These are phyloP conservation scores for Galaxea fascicularis DNA, from an alignment of 92 coral and sea anemone species.

Conservation along the genomic window DNA sequence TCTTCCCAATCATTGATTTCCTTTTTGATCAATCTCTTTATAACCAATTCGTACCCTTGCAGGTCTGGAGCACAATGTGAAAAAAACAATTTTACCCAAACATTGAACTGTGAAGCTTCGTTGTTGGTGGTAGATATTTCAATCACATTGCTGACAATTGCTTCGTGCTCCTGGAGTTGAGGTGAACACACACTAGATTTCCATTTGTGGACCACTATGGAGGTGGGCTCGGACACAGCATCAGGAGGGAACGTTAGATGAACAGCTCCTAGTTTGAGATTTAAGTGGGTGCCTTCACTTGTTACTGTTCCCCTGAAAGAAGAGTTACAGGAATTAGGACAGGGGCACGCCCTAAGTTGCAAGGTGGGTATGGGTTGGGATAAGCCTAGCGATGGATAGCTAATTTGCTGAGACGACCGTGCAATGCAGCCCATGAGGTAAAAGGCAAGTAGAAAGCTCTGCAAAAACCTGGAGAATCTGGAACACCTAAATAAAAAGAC, in stretches of 20 bases:
- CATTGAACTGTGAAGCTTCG: conserved; percentile 1
- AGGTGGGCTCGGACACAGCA: conserved; percentile 37
- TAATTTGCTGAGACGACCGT: too few relatives aligned
- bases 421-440: too few relatives aligned
- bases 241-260: conserved; percentile 44
- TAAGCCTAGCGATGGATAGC: too few relatives aligned
- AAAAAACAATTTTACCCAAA: not conserved
- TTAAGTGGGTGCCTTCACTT: conserved; percentile 31
- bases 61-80: not conserved
- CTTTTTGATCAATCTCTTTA: not conserved
- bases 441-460: too few relatives aligned
- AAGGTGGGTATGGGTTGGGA: too few relatives aligned
- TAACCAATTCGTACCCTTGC: not conserved
- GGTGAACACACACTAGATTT: conserved; percentile 18
- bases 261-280: conserved; percentile 27
- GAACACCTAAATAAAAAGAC: too few relatives aligned
- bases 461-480: too few relatives aligned
- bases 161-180: conserved; percentile 25
- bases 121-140: conserved; percentile 27
- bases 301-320: not conserved
- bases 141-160: conserved; percentile 45
- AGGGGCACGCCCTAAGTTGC: too few relatives aligned
- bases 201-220: not conserved
- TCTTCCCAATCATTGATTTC: conserved; percentile 9
- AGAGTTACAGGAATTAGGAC: not conserved